These are phyloP conservation scores for Pleuronectes platessa DNA, from an alignment of 2,113 vertebrate species.

Conservation along the genomic window DNA sequence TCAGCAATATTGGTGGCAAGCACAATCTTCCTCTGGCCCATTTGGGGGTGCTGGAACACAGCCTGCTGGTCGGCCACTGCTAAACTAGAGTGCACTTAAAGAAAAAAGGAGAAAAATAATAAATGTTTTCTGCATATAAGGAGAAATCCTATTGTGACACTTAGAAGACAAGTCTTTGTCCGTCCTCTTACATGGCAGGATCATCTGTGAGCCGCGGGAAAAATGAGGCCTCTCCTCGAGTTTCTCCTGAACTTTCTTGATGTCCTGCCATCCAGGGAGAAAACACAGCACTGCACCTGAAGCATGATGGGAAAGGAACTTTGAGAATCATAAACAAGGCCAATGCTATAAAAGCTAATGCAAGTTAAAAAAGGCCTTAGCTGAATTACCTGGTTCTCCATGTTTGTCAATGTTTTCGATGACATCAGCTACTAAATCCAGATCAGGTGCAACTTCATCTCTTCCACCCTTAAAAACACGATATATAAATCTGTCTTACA, in stretches of 20 bases:
- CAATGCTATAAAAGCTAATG: neutral
- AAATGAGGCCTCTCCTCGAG: conserved; percentile 82
- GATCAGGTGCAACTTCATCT: conserved; percentile 83
- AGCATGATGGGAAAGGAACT: neutral
- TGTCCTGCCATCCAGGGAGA: conserved; percentile 97
- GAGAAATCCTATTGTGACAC: neutral
- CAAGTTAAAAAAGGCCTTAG: neutral
- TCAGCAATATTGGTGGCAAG: conserved; percentile 96
- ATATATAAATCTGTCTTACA: neutral
- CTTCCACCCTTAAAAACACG: conserved; percentile 67
- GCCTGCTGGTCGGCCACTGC: conserved; percentile 94
- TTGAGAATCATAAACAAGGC: neutral
- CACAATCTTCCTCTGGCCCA: conserved; percentile 90
- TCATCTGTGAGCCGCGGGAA: conserved; percentile 85
- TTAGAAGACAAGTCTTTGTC: neutral
- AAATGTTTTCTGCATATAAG: neutral
- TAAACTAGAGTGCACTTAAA: conserved; percentile 94
- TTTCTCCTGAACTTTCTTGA: conserved; percentile 90
- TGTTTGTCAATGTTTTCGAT: conserved; percentile 89
- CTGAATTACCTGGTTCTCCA: conserved; percentile 87
- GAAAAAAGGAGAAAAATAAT: neutral
- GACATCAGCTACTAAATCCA: conserved; percentile 89
- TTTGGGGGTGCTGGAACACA: conserved; percentile 90
- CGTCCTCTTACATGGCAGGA: conserved; percentile 88
- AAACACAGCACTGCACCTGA: conserved; percentile 97